These are phyloP conservation scores for Solenopsis invicta DNA, from an alignment of 1,140 invertebrate species.

Conservation along the genomic window DNA sequence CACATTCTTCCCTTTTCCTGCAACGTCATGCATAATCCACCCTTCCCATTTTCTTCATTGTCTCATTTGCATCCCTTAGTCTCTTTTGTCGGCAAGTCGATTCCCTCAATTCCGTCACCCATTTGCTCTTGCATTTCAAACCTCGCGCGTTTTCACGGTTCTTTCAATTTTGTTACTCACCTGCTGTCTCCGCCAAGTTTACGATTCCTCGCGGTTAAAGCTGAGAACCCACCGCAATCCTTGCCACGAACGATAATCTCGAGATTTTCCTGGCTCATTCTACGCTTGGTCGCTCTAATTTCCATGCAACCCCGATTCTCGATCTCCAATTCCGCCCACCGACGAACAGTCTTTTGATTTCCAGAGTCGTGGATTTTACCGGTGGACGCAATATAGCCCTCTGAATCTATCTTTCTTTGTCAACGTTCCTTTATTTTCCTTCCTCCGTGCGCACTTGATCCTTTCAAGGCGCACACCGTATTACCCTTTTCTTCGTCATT, in stretches of 20 bases:
- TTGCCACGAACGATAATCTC: slow-evolving; percentile 40
- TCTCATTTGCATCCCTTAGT: slow-evolving; percentile 78
- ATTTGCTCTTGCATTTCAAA: slow-evolving; percentile 54
- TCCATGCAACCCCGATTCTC: slow-evolving; percentile 36
- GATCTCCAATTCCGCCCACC: slow-evolving; percentile 47
- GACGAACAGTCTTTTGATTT: slow-evolving; percentile 52
- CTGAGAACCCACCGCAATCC: neutral
- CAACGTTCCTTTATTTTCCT: slow-evolving; percentile 10
- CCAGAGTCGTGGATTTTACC: slow-evolving; percentile 14
- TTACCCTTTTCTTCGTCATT: slow-evolving; percentile 56
- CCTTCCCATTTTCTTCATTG: slow-evolving; percentile 65
- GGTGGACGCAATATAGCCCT: slow-evolving; percentile 44
- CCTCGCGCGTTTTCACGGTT: slow-evolving; percentile 63
- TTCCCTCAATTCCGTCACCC: slow-evolving; percentile 45
- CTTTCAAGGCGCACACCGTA: slow-evolving; percentile 22
- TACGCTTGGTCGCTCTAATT: slow-evolving; percentile 43
- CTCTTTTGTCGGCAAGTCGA: slow-evolving; percentile 47
- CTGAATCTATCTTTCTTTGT: slow-evolving; percentile 24
- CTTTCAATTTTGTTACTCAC: slow-evolving; percentile 48
- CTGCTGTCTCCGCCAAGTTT: slow-evolving; percentile 37
- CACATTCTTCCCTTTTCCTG: slow-evolving; percentile 43
- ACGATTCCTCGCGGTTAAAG: slow-evolving; percentile 15
- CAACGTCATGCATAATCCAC: slow-evolving; percentile 33
- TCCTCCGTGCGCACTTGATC: neutral
- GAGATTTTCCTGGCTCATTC: slow-evolving; percentile 46